phyloP scores from a whole-genome alignment of 1,140 invertebrate species.

The Brachionus koreanus region DNA sequence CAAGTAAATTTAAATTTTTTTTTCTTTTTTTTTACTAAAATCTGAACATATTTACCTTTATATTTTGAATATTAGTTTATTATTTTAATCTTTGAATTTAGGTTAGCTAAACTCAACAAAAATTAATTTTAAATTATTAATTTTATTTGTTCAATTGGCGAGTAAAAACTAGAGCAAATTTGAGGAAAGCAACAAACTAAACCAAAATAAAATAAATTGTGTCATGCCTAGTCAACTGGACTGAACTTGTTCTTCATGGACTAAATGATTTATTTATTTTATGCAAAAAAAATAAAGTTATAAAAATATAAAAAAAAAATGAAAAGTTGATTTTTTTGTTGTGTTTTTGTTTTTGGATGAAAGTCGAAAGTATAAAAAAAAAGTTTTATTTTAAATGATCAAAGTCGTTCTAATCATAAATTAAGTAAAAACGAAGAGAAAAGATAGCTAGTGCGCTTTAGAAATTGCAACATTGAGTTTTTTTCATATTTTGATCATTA shows the following conservation, averaged over 20 bases:
- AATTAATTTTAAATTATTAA: not conserved
- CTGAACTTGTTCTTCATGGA: not conserved
- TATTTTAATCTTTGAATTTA: not conserved
- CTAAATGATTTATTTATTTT: conserved; percentile 6
- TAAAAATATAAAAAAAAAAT: not conserved
- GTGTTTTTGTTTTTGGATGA: not conserved
- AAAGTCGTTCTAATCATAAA: not conserved
- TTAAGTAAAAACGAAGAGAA: conserved; percentile 14
- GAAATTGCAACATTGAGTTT: conserved; percentile 25
- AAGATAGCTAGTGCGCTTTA: not conserved
- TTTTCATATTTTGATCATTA: conserved; percentile 32
- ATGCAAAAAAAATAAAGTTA: not conserved
- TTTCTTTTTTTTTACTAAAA: no score
- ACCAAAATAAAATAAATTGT: not conserved
- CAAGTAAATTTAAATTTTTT: no score
- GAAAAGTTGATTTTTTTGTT: not conserved
- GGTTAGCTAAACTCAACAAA: not conserved
- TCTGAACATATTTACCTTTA: no score
- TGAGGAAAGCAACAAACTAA: not conserved
- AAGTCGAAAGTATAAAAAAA: not conserved
- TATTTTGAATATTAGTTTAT: no score
- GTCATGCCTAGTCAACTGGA: not conserved
- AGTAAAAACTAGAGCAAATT: not conserved
- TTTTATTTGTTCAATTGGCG: not conserved
- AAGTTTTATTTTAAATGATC: not conserved